Evolutionary conservation across 2,113 vertebrate species (phyloP).

Genomic region (Platycercus adscitus): DNA sequence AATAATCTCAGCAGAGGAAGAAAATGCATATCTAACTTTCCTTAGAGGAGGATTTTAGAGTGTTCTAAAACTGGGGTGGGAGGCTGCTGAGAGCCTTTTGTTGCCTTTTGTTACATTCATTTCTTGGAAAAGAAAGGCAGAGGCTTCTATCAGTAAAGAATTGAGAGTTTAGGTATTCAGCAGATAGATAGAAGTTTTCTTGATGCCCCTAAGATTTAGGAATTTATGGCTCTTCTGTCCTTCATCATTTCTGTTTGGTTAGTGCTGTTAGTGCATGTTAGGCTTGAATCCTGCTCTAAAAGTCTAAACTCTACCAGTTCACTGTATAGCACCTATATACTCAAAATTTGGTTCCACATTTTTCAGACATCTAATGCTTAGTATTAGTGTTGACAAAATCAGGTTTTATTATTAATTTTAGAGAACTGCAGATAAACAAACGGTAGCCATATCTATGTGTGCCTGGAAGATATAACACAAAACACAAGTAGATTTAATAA

Average conservation of each 20-base stretch:
- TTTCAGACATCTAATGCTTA: not conserved
- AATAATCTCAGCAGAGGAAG: not conserved
- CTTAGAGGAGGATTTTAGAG: not conserved
- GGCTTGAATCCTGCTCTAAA: not conserved
- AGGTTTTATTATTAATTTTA: not conserved
- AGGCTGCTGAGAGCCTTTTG: not conserved
- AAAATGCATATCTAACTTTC: not conserved
- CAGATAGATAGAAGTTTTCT: not conserved
- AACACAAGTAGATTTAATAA: not conserved
- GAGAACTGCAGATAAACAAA: not conserved
- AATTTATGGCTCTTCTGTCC: not conserved
- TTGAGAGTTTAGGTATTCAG: not conserved
- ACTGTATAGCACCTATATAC: not conserved
- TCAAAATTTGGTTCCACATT: not conserved
- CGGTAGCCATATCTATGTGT: not conserved
- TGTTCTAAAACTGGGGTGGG: not conserved
- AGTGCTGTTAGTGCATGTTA: not conserved
- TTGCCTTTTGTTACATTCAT: not conserved
- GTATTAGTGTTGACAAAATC: not conserved
- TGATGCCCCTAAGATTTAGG: not conserved
- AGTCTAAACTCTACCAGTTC: not conserved
- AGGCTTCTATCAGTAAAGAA: not conserved
- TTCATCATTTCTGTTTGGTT: not conserved
- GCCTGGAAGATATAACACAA: not conserved
- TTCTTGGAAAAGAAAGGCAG: not conserved